Conservation (phyloP, 2,113 vertebrate genomes). For the Onychostruthus taczanowskii region DNA sequence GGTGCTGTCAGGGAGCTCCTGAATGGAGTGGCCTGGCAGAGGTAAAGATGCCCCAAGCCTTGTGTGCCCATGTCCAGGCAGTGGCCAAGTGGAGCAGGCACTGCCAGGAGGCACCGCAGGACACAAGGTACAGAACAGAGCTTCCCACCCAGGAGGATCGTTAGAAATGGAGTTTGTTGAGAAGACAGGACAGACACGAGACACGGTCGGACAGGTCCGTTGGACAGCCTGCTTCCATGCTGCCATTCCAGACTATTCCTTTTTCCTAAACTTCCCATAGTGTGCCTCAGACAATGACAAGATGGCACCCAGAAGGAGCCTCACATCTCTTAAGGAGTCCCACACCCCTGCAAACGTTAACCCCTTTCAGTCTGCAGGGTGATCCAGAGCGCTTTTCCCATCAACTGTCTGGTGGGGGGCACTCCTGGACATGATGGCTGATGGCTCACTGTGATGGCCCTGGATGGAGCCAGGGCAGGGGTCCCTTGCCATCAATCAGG, state of each 20-base stretch:
- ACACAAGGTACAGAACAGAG: not conserved
- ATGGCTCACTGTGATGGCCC: not conserved
- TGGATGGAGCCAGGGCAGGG: not conserved
- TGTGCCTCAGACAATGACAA: not conserved
- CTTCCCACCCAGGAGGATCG: not conserved
- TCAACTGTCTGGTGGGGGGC: not conserved
- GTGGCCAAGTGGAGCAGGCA: not conserved
- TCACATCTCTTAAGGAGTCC: too few relatives aligned
- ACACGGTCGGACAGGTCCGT: not conserved
- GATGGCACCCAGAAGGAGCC: not conserved
- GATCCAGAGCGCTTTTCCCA: not conserved
- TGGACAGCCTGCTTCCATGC: not conserved
- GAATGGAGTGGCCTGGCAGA: not conserved
- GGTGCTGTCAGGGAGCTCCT: not conserved
- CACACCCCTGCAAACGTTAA: not conserved
- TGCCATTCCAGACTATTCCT: not conserved
- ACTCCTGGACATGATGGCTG: not conserved
- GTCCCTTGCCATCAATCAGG: rapidly evolving
- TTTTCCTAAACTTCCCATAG: not conserved
- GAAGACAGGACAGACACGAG: not conserved
- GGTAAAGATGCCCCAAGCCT: not conserved
- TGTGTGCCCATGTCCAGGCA: not conserved
- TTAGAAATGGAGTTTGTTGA: not conserved
- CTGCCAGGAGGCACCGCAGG: not conserved
- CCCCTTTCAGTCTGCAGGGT: not conserved